Percentiles rank a stretch among this genome's conserved stretches.
Conservation (phyloP, 1,140 invertebrate genomes). For the Apis dorsata region DNA sequence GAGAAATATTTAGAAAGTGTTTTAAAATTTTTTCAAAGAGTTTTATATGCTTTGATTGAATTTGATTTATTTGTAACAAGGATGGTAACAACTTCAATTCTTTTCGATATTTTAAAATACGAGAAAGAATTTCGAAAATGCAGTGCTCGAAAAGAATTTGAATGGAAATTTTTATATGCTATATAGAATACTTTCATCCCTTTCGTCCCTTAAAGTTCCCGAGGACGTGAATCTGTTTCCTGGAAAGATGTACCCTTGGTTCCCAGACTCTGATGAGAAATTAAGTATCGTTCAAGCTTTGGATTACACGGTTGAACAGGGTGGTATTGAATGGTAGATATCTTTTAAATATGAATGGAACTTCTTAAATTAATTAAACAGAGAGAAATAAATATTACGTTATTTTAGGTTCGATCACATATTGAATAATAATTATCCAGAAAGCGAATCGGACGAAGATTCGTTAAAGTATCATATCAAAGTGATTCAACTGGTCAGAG, state of each 20-base stretch:
- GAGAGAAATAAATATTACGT: background rate
- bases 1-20: no score
- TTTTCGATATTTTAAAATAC: no score
- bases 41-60: no score
- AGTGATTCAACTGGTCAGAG: conserved; percentile 89
- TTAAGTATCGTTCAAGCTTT: conserved; percentile 83
- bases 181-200: conserved; percentile 82
- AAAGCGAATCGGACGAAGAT: conserved; percentile 82
- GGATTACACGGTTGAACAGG: conserved; percentile 85
- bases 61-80: no score
- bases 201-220: conserved; percentile 82
- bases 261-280: conserved; percentile 82
- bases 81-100: no score
- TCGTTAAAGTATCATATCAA: conserved; percentile 88
- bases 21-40: no score
- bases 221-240: conserved; percentile 85
- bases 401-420: conserved; percentile 84
- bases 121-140: no score
- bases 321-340: conserved; percentile 85
- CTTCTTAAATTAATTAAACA: background rate
- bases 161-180: no score
- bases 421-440: conserved; percentile 84
- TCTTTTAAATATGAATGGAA: background rate
- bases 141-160: no score
- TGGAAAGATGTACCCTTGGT: conserved; percentile 83